These are phyloP conservation scores for Lagorchestes hirsutus DNA, from an alignment of 2,797 vertebrate genomes.

Conservation along the genomic window DNA sequence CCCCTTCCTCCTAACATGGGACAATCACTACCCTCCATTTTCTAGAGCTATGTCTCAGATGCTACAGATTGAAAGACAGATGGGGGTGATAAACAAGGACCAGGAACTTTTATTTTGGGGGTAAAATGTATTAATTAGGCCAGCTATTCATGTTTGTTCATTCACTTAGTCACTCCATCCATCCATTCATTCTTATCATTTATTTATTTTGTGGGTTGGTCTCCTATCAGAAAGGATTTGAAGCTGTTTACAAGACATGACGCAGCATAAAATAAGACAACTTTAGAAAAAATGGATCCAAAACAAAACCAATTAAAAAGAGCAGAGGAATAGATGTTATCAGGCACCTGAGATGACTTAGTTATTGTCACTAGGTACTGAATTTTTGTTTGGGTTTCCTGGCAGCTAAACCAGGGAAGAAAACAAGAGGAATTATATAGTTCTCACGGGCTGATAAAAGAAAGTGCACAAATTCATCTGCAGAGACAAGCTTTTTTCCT, in stretches of 20 bases:
- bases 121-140: background rate
- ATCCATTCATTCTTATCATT: background rate
- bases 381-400: background rate
- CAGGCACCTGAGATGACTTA: background rate
- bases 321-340: background rate
- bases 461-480: constrained; percentile 9
- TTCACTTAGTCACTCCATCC: background rate
- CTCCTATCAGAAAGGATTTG: background rate
- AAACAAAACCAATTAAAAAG: background rate
- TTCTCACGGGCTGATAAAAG: background rate
- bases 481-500: background rate
- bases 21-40: background rate
- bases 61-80: background rate
- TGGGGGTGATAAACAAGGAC: background rate
- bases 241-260: background rate
- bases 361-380: background rate
- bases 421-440: background rate
- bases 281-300: background rate
- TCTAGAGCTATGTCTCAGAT: background rate
- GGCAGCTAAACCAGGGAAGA: background rate
- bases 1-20: background rate
- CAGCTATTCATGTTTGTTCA: background rate
- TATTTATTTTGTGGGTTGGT: background rate
- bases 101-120: background rate
- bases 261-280: background rate